Base-by-base conservation (phyloP, 2,797 vertebrate genomes). In the Gymnothorax javanicus region DNA sequence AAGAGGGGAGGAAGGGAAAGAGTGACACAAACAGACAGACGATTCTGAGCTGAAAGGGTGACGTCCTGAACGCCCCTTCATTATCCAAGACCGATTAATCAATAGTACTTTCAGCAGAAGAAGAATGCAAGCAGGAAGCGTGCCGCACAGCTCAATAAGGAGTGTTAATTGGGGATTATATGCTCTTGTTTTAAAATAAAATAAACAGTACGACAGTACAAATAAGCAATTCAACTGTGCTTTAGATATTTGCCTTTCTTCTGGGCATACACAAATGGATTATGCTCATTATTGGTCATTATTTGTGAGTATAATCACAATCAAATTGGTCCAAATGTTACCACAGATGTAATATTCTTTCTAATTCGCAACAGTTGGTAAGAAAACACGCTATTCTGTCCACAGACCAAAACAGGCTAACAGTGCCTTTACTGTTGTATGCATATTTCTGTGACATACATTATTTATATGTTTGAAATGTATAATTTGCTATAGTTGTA, bases 11-110 rank as follows among this genome's bases (percentile, higher is more conserved):
- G 11, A 52, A 77, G 23, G 11, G 77, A 56, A 17, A 54, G 50
- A 23, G 6, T 8, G 73, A 33, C 12, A 20, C 25, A 77, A 43
- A 50, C 25, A 77, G 77, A 81, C 7, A 81, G 77, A 20, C 56
- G 77, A 81, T 81, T 81, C 52, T 54, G 77, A 52, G 11, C 52
- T 56, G 77, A 81, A 81, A 77, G 50, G 50, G 50, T 9, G 52
- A 81, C 77, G n/a, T 81, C 43, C 77, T 81, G 52, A 81, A 81
- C 8, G 20, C 17, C 23, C 77, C 50, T 56, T n/a, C 77, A 81
- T 81, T 81, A 81, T 52, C 52, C 77, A 54, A 56, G 77, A 43
- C 17, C 9, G 52, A 81, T 23, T 54, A 54, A 81, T 81, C 50
- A 81, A 81, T 81, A 81, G 77, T 56, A 8, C 50, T 50, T 77